Conservation (phyloP, 2,113 vertebrate species). For the Verasper variegatus region DNA sequence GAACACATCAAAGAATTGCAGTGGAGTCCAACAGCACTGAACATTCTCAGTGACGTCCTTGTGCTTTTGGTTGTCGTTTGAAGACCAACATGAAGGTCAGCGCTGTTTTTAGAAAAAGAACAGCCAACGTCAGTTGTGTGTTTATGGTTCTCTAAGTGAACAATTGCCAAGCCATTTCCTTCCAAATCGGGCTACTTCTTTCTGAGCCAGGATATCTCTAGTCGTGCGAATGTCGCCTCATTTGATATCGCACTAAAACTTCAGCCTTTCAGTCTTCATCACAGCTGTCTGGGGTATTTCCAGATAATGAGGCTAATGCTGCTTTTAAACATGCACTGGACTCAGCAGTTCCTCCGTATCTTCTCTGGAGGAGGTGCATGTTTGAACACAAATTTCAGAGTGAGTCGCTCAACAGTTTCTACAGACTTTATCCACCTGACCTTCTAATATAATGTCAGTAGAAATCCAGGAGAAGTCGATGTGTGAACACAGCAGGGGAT, state of each 20-base stretch:
- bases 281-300: constrained; percentile 1
- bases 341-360: too few species aligned
- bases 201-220: neutral
- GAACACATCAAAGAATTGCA: constrained; percentile 73
- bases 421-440: too few species aligned
- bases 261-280: constrained; percentile 11
- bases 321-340: too few species aligned
- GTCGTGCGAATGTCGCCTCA: constrained; percentile 6
- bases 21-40: constrained; percentile 25
- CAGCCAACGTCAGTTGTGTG: constrained; percentile 13
- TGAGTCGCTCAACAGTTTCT: too few species aligned
- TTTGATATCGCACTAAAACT: constrained; percentile 44
- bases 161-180: constrained; percentile 39
- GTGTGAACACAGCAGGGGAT: too few species aligned
- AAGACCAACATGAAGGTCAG: constrained; percentile 18
- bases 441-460: too few species aligned
- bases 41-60: neutral
- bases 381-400: too few species aligned
- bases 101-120: neutral
- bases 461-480: too few species aligned
- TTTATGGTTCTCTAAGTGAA: constrained; percentile 48
- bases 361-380: too few species aligned
- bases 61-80: constrained; percentile 38
- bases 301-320: neutral
- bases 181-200: constrained; percentile 21